These are phyloP conservation scores for Centropyge bicolor DNA, from an alignment of 2,797 vertebrate genomes.

Conservation along the genomic window DNA sequence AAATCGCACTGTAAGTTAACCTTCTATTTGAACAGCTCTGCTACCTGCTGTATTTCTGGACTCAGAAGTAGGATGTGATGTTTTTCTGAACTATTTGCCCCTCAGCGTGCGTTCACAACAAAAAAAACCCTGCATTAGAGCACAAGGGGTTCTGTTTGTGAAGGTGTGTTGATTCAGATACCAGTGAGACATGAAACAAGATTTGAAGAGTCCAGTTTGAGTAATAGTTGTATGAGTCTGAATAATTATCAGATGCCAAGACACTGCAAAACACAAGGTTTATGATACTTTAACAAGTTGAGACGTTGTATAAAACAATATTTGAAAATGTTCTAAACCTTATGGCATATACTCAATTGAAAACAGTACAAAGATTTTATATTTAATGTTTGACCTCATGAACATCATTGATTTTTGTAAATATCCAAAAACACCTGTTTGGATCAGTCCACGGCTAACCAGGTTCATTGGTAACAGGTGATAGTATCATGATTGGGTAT, in stretches of 20 bases:
- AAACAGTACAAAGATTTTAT: no score
- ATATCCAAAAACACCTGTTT: no score
- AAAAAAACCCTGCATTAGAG: not conserved
- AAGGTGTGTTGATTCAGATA: constrained; percentile 4
- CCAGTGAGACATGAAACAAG: constrained; percentile 2
- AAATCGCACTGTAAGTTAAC: not conserved
- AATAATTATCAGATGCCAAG: not conserved
- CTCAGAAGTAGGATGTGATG: not conserved
- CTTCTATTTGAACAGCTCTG: not conserved
- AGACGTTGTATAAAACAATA: no score
- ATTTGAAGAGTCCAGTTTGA: constrained; percentile 19
- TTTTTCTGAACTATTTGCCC: constrained; percentile 6
- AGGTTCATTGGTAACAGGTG: no score
- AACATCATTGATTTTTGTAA: no score
- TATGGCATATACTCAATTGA: no score
- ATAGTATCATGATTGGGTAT: no score
- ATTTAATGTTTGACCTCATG: no score
- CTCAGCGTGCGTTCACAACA: not conserved
- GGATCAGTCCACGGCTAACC: no score
- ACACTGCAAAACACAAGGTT: no score
- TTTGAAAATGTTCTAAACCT: no score
- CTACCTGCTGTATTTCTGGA: not conserved
- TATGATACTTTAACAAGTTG: no score
- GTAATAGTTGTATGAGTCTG: not conserved
- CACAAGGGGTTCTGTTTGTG: not conserved